Base-by-base conservation (phyloP, 2,797 vertebrate genomes). In the Characodon lateralis region DNA sequence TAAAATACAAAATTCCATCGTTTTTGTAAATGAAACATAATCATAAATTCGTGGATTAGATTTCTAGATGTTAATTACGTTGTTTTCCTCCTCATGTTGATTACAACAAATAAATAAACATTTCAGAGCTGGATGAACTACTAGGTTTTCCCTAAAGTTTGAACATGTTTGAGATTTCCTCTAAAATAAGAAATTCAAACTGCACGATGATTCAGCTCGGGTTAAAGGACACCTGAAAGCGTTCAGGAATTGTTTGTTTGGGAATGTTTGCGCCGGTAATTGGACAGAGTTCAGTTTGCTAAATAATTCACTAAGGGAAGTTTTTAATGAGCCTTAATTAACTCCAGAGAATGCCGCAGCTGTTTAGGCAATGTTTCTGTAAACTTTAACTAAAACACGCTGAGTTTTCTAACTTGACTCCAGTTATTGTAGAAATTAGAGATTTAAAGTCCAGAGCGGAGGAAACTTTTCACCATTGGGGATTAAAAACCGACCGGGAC, bases 271-370 rank as follows among this genome's bases (percentile, higher is more conserved):
- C 22, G 6, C 0, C 22, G 10, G 8, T 12, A 43, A 24, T 41
- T 24, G 39, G 65, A n/a, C 13, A 31, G 35, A 41, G 13, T 39
- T 39, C 61, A 18, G 39, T 31, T 65, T 65, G 18, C 61, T 65
- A 65, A 65, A 65, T 35, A 31, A 35, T 10, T 13, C 28, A 65
- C 35, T 12, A 20, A 66, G 35, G 24, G 1, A 63, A 39, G 41
- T 69, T 69, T 69, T 69, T 69, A 46, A 68, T 68, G 39, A 68
- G 65, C 39, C n/a, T 43, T 68, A 14, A 68, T 68, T n/a, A 46
- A 68, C 66, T 68, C 24, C 66, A n/a, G 16, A 66, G 18, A 0
- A 31, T 5, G 2, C 22, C 22, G 39, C 41, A 14, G 12, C 66
- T 41, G 8, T n/a, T 68, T 6, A n/a, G 10, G 41, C 4, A 24